A percentile compares a stretch with the other conserved stretches of the same genome.
Conservation (phyloP, 2,888 invertebrate species). For the Lydus trimaculatus region DNA sequence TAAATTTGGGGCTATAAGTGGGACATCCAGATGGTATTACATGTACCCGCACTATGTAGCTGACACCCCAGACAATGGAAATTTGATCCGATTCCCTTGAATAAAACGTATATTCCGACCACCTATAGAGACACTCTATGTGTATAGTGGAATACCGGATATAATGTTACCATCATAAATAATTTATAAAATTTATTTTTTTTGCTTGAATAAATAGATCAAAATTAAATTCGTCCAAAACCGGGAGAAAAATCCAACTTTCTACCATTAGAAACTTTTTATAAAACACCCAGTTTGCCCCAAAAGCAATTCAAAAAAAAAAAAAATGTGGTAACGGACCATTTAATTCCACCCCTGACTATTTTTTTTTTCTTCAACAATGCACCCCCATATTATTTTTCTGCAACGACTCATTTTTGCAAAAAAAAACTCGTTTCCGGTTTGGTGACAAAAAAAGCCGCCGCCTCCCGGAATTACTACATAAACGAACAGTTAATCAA, state of each 20-base stretch:
- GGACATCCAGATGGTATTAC: slow-evolving; percentile 4
- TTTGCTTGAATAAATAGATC: neutral
- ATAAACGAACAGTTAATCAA: slow-evolving; percentile 44
- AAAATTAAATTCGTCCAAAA: neutral
- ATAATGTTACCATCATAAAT: slow-evolving; percentile 1
- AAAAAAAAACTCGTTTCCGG: neutral
- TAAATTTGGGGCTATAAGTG: neutral
- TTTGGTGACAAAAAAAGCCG: neutral
- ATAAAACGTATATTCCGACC: neutral
- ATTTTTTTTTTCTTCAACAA: neutral
- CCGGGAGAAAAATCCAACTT: neutral
- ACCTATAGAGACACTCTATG: neutral
- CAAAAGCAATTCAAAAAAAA: neutral
- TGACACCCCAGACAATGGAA: slow-evolving; percentile 1
- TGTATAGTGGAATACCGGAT: neutral
- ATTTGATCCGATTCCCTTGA: slow-evolving; percentile 2
- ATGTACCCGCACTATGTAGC: neutral
- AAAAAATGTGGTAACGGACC: neutral
- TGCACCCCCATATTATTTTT: neutral
- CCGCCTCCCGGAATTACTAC: neutral
- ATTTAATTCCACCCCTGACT: neutral
- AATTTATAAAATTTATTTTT: neutral
- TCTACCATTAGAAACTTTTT: neutral
- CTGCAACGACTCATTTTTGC: too few relatives aligned
- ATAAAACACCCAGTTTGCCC: too few relatives aligned